Evolutionary conservation across 2,797 vertebrate genomes (phyloP).

Genomic region (Hydrophis major): DNA sequence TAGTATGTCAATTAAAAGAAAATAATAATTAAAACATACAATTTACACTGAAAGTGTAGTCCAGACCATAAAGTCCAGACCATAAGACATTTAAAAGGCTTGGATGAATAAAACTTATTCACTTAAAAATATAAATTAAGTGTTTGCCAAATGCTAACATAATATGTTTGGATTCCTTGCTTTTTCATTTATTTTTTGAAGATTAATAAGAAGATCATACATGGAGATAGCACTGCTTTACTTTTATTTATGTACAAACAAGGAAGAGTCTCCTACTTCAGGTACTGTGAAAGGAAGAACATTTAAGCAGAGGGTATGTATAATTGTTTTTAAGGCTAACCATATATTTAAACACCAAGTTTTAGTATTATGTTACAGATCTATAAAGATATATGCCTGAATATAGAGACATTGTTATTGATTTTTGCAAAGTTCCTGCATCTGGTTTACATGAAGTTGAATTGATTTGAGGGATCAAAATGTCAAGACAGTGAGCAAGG

Average conservation of each 20-base stretch:
- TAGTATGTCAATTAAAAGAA: background rate
- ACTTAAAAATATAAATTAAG: background rate
- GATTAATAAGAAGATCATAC: conserved; percentile 78
- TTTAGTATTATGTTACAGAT: background rate
- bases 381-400: background rate
- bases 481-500: background rate
- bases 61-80: background rate
- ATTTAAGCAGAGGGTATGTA: conserved; percentile 54
- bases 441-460: background rate
- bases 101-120: background rate
- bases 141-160: background rate
- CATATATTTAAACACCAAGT: background rate
- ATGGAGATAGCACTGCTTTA: conserved; percentile 79
- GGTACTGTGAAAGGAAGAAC: conserved; percentile 1
- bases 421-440: background rate
- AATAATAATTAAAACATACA: background rate
- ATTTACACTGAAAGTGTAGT: background rate
- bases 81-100: background rate
- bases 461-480: background rate
- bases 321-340: background rate
- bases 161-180: background rate
- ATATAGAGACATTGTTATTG: background rate
- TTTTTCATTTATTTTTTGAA: conserved; percentile 56
- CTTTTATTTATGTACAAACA: conserved; percentile 63
- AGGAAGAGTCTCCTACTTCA: conserved; percentile 26